These are phyloP conservation scores for Drosophila nigricruria DNA, from an alignment of 2,888 invertebrate species.

Conservation along the genomic window DNA sequence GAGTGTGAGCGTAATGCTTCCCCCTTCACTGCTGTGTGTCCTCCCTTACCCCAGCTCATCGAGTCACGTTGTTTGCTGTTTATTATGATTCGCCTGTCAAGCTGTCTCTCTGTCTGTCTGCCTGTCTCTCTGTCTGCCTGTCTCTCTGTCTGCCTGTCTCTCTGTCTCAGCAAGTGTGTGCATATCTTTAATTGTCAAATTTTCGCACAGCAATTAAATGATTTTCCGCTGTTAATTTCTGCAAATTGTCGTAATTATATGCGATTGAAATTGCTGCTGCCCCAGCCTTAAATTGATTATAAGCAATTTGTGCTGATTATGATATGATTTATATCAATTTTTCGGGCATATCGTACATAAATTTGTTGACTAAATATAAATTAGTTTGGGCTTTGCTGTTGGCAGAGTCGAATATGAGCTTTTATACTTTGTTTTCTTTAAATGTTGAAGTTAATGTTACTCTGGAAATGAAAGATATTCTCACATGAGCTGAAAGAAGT, in stretches of 20 bases:
- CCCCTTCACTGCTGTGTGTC: not conserved
- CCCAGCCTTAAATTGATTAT: slow-evolving; percentile 1
- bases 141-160: slow-evolving; percentile 21
- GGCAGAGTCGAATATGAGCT: too few relatives aligned
- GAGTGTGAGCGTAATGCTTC: not conserved
- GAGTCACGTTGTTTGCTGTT: slow-evolving; percentile 63
- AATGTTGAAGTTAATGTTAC: too few relatives aligned
- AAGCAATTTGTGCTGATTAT: not conserved
- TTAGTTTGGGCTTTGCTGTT: not conserved
- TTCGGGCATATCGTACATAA: not conserved
- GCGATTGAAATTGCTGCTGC: slow-evolving; percentile 12
- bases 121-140: not conserved
- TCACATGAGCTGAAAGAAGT: too few relatives aligned
- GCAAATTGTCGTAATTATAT: slow-evolving; percentile 52
- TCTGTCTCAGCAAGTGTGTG: slow-evolving; percentile 24
- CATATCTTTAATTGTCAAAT: slow-evolving; percentile 21
- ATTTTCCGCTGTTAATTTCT: slow-evolving; percentile 63
- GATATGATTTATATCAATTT: not conserved
- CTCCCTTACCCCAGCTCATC: not conserved
- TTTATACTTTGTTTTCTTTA: too few relatives aligned
- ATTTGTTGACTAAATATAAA: not conserved
- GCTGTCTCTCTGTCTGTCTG: slow-evolving; percentile 1
- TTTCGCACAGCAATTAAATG: slow-evolving; percentile 47
- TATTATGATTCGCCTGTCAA: slow-evolving; percentile 51
- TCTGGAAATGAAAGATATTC: too few relatives aligned